Percentiles rank a stretch among this genome's conserved stretches.
Evolutionary conservation across 1,140 invertebrate genomes (phyloP).

Genomic region (Nylanderia fulva): DNA sequence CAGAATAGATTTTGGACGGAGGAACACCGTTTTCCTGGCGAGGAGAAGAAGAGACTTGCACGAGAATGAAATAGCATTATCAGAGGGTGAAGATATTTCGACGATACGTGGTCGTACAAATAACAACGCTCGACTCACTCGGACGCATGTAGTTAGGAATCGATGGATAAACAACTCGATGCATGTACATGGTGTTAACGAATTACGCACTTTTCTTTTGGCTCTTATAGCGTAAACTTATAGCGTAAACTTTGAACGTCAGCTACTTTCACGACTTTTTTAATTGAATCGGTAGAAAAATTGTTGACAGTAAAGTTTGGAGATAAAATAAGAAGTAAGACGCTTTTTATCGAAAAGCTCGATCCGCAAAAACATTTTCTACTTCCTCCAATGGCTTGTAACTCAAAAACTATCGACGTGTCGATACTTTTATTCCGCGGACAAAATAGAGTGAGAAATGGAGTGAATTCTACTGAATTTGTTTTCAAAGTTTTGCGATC

Average conservation of each 20-base stretch:
- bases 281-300: neutral
- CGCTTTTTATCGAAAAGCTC: neutral
- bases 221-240: too few relatives aligned
- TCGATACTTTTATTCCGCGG: neutral
- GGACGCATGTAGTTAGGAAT: constrained; percentile 43
- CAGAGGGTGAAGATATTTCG: constrained; percentile 53
- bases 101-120: constrained; percentile 59
- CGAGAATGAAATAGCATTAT: constrained; percentile 69
- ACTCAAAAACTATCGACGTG: neutral
- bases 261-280: neutral
- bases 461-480: too few relatives aligned
- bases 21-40: constrained; percentile 61
- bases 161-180: constrained; percentile 29
- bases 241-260: too few relatives aligned
- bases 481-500: constrained; percentile 5
- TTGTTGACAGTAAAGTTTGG: neutral
- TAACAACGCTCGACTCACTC: constrained; percentile 49
- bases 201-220: too few relatives aligned
- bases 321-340: neutral
- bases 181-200: constrained; percentile 11
- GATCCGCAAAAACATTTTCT: neutral
- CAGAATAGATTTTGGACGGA: constrained; percentile 73
- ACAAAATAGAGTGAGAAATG: too few relatives aligned
- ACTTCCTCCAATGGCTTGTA: neutral
- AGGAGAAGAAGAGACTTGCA: constrained; percentile 45